Percentiles rank a stretch among this genome's conserved stretches.
Conservation (phyloP, 2,888 invertebrate species). For the Peribatodes rhomboidaria region DNA sequence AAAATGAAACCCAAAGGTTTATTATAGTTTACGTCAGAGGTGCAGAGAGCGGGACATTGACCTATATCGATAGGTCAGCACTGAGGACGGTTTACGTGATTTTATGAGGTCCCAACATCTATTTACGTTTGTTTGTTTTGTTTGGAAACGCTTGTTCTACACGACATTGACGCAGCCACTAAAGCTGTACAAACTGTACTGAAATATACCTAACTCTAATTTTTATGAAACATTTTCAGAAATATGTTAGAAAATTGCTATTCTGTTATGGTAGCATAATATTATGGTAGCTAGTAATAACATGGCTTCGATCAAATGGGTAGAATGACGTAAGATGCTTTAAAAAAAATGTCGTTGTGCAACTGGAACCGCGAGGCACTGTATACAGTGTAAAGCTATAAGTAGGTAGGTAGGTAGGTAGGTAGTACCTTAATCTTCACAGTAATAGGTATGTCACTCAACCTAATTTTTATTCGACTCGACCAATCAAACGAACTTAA, state of each 20-base stretch:
- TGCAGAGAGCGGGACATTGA: conserved; percentile 68
- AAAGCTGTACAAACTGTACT: neutral
- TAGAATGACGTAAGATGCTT: no score
- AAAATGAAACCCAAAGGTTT: conserved; percentile 1
- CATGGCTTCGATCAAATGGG: no score
- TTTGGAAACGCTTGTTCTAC: neutral
- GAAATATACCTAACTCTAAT: neutral
- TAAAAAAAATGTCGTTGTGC: no score
- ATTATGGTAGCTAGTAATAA: no score
- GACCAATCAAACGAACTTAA: neutral
- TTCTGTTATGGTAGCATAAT: no score
- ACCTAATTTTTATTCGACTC: no score
- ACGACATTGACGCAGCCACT: neutral
- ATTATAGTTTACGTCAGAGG: conserved; percentile 21
- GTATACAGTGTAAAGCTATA: no score
- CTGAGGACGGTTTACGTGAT: conserved; percentile 34
- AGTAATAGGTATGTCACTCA: no score
- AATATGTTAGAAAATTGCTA: no score
- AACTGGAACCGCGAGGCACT: no score
- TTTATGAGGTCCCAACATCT: conserved; percentile 26
- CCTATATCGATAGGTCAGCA: conserved; percentile 71
- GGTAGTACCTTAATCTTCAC: no score
- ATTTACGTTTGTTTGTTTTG: conserved; percentile 5
- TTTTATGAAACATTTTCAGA: neutral
- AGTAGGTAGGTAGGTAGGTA: no score